Base-by-base conservation (phyloP, 2,797 vertebrate species). In the Rousettus madagascariensis region DNA sequence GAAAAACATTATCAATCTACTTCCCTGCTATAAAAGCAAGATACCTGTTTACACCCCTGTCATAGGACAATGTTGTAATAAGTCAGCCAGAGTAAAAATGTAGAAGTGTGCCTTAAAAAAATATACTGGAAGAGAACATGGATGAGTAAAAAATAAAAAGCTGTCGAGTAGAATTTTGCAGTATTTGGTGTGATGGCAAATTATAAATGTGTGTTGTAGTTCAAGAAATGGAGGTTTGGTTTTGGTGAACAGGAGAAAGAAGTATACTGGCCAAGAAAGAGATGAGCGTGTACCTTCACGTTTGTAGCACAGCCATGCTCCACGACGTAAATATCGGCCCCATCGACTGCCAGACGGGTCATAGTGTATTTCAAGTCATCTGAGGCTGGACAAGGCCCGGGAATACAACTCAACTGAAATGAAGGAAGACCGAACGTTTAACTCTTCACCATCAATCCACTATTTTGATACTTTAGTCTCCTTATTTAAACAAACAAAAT, bases 351-450 rank as follows among this genome's bases (percentile, higher is more conserved):
- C 94, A 99, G 97, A 12, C 99, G 99, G 24, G 99, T 99, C 99
- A 99, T 99, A 2, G 99, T 99, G 97, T 99, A 99, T 96, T 99
- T 99, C 46, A 99, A 98, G 66, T 99, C 99, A 98, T 99, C 99
- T 1, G 99, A 99, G 2, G 99, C 99, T 90, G 99, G 99, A 96
- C 99, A 99, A 12, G 99, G 99, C 63, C 99, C 99, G 24, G 99
- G 99, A 92, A 99, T 96, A 96, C 98, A 98, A 86, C 97, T 98
- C 86, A 98, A 96, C 99, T 99, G 9, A 72, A 97, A 83, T n/a
- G 4, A 72, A 0, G 91, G 71, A 30, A 11, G 55, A 41, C 6
- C 53, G 12, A 22, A 30, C 8, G 33, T 33, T 61, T 66, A 53
- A 91, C 66, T 75, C 30, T 57, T 55, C n/a, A 69, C 12, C 20